Base-by-base conservation (phyloP, 2,888 invertebrate genomes). In the Pycnomerus fuliginosus region DNA sequence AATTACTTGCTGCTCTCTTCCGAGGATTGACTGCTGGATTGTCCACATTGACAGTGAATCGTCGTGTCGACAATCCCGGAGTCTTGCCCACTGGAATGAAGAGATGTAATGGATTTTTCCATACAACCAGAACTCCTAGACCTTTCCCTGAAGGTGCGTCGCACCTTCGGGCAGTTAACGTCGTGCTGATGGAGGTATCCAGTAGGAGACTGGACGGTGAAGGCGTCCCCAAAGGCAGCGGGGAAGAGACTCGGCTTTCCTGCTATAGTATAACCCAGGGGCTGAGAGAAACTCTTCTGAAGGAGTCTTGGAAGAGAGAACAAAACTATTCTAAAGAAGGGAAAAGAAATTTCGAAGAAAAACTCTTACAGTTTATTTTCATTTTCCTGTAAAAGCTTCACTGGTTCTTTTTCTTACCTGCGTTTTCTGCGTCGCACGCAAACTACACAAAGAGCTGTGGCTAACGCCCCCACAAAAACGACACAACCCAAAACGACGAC, bases 41-140 rank as follows among this genome's bases (percentile, higher is more conserved):
- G 82, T 13, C 82, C 83, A 64, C 84, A 85, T 4, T 82, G 80
- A 64, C 85, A 85, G 44, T 75, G 69, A 44, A 67, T 60, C 61
- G 51, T 68, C 60, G 61, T 70, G 64, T 65, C 77, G 55, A 73
- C 87, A 53, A 88, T 86, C 40, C 88, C 89, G 31, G 87, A 88
- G 73, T 89, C 88, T 66, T 87, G 85, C 10, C 87, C 87, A 64
- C 87, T 87, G 58, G 88, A 89, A 76, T 88, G 87, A 59, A 88
- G 77, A 53, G 87, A 88, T 60, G 86, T 85, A 71, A 87, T 80
- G 50, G 87, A 87, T 38, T 84, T 84, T 70, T 88, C 87, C 57
- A 82, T 70, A 44, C 74, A 74, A 33, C 66, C 70, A 12, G 67
- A 63, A 52, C 68, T 72, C 42, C 66, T 55, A 16, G 65, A 64